phyloP scores from a whole-genome alignment of 2,113 vertebrate species.

The Lycocorax pyrrhopterus region DNA sequence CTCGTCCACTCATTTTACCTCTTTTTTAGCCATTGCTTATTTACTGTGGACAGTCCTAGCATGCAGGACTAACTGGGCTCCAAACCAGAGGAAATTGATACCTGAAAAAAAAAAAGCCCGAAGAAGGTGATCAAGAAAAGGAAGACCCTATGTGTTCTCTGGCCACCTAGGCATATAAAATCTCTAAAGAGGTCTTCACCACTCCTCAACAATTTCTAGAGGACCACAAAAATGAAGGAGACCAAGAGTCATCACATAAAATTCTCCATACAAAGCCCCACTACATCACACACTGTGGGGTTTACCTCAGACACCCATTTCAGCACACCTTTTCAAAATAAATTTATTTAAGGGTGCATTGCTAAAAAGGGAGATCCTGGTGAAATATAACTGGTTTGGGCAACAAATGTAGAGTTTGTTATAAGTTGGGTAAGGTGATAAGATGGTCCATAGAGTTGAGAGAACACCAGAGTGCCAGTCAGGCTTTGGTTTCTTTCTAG shows the following conservation, averaged over 20 bases:
- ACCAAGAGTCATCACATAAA: not conserved
- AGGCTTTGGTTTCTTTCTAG: not conserved
- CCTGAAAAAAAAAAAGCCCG: accelerated
- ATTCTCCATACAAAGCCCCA: accelerated
- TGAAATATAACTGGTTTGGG: not conserved
- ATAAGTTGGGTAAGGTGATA: not conserved
- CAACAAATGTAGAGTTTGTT: not conserved
- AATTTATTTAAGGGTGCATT: not conserved
- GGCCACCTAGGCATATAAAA: not conserved
- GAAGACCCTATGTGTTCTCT: not conserved
- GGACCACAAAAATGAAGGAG: not conserved
- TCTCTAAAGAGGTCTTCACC: not conserved
- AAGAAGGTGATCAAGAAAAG: not conserved
- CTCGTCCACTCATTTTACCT: not conserved
- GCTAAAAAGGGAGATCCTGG: not conserved
- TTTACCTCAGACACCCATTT: not conserved
- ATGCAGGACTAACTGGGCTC: not conserved
- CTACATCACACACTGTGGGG: not conserved
- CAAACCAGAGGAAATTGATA: not conserved
- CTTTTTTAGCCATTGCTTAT: not conserved
- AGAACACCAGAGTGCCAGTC: not conserved
- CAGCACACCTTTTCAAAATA: not conserved
- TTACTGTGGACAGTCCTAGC: not conserved
- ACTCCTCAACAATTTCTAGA: not conserved
- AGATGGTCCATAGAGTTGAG: too few species aligned